Conservation (phyloP, 2,113 vertebrate genomes). For the Okapia johnstoni region DNA sequence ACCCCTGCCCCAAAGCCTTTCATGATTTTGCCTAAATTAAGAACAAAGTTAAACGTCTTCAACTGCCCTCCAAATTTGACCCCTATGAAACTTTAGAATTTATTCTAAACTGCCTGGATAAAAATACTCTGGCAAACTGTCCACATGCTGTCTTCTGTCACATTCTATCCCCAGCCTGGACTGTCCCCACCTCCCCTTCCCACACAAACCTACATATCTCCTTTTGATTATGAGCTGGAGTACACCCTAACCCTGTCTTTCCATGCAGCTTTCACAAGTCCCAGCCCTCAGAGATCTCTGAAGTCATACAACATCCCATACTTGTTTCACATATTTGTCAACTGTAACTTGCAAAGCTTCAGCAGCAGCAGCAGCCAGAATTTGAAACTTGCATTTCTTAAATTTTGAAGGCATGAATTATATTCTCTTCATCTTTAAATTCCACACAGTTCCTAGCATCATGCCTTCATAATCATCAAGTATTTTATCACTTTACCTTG, state of each 20-base stretch:
- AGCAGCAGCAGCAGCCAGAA: neutral
- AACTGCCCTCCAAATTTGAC: neutral
- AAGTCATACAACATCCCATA: neutral
- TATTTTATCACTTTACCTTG: conserved; percentile 12
- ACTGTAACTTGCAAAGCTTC: neutral
- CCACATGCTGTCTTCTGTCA: neutral
- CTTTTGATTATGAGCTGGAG: neutral
- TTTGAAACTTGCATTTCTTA: neutral
- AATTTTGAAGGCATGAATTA: neutral
- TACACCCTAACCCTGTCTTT: neutral
- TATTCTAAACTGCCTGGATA: neutral
- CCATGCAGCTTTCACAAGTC: neutral
- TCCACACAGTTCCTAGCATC: neutral
- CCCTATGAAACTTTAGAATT: neutral
- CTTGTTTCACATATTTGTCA: neutral
- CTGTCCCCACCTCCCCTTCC: neutral
- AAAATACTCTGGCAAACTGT: neutral
- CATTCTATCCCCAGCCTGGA: neutral
- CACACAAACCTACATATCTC: neutral
- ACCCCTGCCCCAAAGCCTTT: neutral
- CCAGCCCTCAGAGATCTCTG: neutral
- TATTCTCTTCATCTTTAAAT: conserved; percentile 13
- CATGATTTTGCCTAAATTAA: neutral
- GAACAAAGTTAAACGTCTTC: neutral
- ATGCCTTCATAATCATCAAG: neutral